Evolutionary conservation across 1,140 invertebrate species (phyloP).

Genomic region (Procambarus virginalis): DNA sequence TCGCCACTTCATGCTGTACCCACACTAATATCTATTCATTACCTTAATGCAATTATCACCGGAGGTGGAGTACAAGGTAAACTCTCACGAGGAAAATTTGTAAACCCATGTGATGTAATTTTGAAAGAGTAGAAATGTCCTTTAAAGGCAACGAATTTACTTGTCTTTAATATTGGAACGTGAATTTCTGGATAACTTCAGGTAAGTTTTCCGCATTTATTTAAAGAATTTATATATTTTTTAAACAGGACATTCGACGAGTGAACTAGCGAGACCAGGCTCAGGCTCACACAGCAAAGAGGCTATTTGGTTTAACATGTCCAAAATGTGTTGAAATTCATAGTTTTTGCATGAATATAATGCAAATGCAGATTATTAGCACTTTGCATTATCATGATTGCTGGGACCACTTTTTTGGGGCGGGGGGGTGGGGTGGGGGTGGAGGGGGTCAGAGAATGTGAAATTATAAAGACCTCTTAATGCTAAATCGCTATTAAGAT

Average conservation of each 20-base stretch:
- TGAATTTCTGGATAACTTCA: neutral
- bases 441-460: neutral
- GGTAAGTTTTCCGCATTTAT: neutral
- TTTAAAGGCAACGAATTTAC: no score
- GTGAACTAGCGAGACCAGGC: neutral
- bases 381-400: neutral
- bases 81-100: no score
- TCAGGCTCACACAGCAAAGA: neutral
- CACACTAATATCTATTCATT: no score
- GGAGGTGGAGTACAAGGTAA: no score
- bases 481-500: neutral
- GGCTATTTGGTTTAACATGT: neutral
- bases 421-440: no score
- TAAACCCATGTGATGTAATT: no score
- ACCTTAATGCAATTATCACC: no score
- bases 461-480: neutral
- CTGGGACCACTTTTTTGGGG: neutral
- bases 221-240: neutral
- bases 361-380: neutral
- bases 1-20: no score
- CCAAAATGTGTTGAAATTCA: slow-evolving; percentile 1
- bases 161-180: neutral
- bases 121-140: no score
- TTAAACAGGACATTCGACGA: neutral
- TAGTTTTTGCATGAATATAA: neutral